Evolutionary conservation across 1,140 invertebrate species (phyloP), one percentile per base, ranked within the genome.

Genomic region (Drosophila gunungcola): DNA sequence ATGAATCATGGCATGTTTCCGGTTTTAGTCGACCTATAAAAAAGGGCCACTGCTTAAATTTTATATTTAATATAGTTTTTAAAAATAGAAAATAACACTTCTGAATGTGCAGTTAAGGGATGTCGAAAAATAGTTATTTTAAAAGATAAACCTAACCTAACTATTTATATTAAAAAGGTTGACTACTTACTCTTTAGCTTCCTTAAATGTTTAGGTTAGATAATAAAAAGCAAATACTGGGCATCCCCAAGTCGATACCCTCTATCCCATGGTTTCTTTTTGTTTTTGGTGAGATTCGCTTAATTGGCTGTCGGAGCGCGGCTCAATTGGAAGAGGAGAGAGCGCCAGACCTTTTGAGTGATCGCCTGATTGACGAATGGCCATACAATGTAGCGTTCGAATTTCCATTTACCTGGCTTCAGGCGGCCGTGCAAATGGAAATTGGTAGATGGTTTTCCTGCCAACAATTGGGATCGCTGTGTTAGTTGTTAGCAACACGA

Each of bases 281-380:
- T 11, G 4, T 29, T 48, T 65, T 62, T 42, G 70, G 1, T 25
- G 32, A 58, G 64, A 70, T 48, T 43, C 16, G 43, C 41, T 76
- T 76, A 61, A 77, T 68, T 77, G 54, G 29, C 16, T 58, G 39
- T 13, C 43, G 43, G 27, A 70, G 64, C 51, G 36, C 64, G 56
- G 34, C 74, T 78, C 74, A 78, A 77, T 69, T 62, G 73, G 27
- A 21, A 42, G 38, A n/a, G 42, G 16, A 70, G 43, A 56, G 63
- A 70, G 21, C 11, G 10, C 16, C 9, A 64, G 41, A 48, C 25
- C 16, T 36, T 32, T 34, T 9, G 61, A 52, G 43, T 36, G 68
- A 70, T 70, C 64, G 68, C 64, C 68, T 70, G 64, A 70, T 70
- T 57, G 68, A 57, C 53, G 36, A 70, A 49, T 54, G 67, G 46